A percentile compares a stretch with the other conserved stretches of the same genome.
Conservation (phyloP, 2,113 vertebrate species). For the Melanerpes aurifrons region DNA sequence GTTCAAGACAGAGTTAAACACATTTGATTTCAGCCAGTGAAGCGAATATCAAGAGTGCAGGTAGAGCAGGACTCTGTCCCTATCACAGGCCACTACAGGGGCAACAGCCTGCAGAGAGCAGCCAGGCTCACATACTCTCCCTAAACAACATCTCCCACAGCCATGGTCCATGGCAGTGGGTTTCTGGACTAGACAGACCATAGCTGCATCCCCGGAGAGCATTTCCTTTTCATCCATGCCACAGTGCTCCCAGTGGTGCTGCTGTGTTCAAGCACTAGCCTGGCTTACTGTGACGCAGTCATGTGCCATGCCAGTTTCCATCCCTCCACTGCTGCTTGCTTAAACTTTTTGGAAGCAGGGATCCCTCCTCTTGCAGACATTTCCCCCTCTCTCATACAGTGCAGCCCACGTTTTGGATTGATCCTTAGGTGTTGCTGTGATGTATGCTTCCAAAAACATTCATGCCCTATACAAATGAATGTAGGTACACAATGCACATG, state of each 20-base stretch:
- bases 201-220: background rate
- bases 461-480: background rate
- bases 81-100: background rate
- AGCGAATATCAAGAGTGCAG: background rate
- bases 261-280: background rate
- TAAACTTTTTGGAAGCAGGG: background rate
- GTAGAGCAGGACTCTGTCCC: background rate
- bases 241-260: rapidly evolving
- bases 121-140: background rate
- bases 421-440: background rate
- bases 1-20: background rate
- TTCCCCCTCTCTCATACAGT: background rate
- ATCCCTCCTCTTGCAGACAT: background rate
- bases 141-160: background rate
- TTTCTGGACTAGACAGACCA: background rate
- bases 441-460: background rate
- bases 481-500: background rate
- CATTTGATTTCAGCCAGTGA: background rate
- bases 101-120: background rate
- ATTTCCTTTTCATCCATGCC: background rate
- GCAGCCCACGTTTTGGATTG: background rate
- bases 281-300: background rate
- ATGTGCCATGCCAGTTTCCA: background rate
- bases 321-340: background rate
- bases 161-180: background rate